These are phyloP conservation scores for Vanessa atalanta DNA, from an alignment of 1,140 invertebrate species.

Conservation along the genomic window DNA sequence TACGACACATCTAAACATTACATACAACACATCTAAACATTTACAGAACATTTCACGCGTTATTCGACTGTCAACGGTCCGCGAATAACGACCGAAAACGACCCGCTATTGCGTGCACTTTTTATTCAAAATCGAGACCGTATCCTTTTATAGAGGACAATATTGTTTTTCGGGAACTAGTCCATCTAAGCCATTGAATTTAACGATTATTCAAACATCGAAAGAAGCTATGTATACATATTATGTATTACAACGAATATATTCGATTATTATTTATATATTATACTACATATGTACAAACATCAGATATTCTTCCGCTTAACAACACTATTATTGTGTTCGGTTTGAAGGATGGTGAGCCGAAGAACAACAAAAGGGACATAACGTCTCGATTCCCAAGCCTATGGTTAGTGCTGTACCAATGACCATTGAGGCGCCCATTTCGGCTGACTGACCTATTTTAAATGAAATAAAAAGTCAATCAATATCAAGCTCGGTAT, in stretches of 20 bases:
- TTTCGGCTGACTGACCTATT: too few species aligned
- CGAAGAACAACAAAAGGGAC: too few species aligned
- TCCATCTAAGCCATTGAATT: background rate
- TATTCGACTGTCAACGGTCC: conserved; percentile 21
- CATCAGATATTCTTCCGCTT: too few species aligned
- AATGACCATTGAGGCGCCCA: too few species aligned
- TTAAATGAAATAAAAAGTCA: too few species aligned
- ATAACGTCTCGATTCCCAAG: too few species aligned
- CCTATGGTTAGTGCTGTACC: too few species aligned
- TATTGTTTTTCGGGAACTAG: background rate
- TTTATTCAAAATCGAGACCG: conserved; percentile 13
- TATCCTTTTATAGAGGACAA: background rate
- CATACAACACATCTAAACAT: background rate
- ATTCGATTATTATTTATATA: background rate
- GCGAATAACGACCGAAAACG: conserved; percentile 18
- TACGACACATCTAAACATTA: background rate
- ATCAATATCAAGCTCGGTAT: too few species aligned
- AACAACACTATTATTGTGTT: too few species aligned
- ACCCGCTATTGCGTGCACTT: conserved; percentile 21
- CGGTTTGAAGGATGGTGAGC: too few species aligned
- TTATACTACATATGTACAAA: too few species aligned
- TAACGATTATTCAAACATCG: conserved; percentile 1
- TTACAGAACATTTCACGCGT: conserved; percentile 12
- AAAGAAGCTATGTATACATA: background rate
- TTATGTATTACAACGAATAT: background rate